These are phyloP conservation scores for Odontomyia ornata DNA, from an alignment of 2,888 invertebrate species.

Conservation along the genomic window DNA sequence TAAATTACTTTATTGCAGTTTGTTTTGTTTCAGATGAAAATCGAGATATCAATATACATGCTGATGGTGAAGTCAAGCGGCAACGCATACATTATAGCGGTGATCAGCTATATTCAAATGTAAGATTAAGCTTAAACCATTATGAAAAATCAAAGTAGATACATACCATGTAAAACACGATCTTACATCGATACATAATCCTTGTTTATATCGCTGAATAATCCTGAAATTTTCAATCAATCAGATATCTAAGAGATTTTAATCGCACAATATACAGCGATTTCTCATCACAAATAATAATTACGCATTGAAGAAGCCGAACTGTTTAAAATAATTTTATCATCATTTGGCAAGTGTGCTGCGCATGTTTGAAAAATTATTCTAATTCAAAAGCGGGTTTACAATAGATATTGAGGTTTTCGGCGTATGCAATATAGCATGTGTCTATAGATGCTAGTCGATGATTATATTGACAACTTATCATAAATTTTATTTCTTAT, in stretches of 20 bases:
- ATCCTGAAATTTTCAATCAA: not conserved
- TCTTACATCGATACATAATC: not conserved
- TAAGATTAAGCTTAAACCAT: constrained; percentile 66
- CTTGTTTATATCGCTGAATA: too few species aligned
- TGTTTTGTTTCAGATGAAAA: constrained; percentile 77
- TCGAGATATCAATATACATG: constrained; percentile 86
- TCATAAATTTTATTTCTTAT: not conserved
- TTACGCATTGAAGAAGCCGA: too few species aligned
- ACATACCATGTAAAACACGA: not conserved
- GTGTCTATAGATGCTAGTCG: too few species aligned
- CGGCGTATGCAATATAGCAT: too few species aligned
- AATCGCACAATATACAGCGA: too few species aligned
- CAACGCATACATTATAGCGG: constrained; percentile 89
- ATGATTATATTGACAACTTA: too few species aligned
- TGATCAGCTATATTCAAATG: constrained; percentile 89
- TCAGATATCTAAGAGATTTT: not conserved
- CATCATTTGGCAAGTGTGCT: too few species aligned
- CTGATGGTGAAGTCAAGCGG: constrained; percentile 87
- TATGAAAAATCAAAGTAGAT: constrained; percentile 27
- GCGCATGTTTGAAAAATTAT: too few species aligned
- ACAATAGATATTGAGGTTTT: too few species aligned
- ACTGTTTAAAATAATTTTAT: too few species aligned
- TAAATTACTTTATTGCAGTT: not conserved
- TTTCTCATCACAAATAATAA: too few species aligned
- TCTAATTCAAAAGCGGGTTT: too few species aligned